phyloP scores from a whole-genome alignment of 2,888 invertebrate genomes.

The Icerya purchasi region DNA sequence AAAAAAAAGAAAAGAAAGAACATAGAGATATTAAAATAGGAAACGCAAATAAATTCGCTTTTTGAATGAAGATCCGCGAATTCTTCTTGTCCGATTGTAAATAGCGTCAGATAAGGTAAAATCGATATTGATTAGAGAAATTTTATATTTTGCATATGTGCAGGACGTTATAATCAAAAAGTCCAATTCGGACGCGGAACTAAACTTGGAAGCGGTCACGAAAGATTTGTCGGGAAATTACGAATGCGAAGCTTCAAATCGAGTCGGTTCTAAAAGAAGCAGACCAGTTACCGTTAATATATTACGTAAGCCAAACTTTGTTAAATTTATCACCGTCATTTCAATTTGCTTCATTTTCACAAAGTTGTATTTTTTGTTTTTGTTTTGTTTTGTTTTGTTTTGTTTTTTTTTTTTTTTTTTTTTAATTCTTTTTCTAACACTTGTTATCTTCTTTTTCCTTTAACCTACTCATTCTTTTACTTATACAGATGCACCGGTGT shows the following conservation, averaged over 20 bases:
- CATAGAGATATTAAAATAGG: too few species aligned
- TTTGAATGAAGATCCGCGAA: too few species aligned
- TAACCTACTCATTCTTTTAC: not conserved
- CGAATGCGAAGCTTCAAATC: conserved; percentile 56
- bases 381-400: not conserved
- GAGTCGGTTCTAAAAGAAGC: conserved; percentile 59
- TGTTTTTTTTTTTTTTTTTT: not conserved
- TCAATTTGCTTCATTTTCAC: not conserved
- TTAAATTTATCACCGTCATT: too few species aligned
- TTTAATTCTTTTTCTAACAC: not conserved
- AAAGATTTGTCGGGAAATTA: conserved; percentile 54
- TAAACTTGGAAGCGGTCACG: conserved; percentile 30
- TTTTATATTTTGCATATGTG: too few species aligned
- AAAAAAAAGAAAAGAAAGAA: too few species aligned
- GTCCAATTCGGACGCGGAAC: conserved; percentile 1
- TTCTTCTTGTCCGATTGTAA: too few species aligned
- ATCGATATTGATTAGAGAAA: too few species aligned
- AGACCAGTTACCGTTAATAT: conserved; percentile 48
- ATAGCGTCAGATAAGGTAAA: too few species aligned
- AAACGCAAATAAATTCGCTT: too few species aligned
- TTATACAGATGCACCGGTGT: conserved; percentile 48
- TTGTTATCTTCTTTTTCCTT: not conserved
- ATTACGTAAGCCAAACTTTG: conserved; percentile 43
- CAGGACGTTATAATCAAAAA: not conserved
- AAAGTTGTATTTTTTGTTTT: not conserved